Evolutionary conservation across 2,888 invertebrate species (phyloP), one percentile per base, ranked within the genome.

Genomic region (Metellina segmentata): DNA sequence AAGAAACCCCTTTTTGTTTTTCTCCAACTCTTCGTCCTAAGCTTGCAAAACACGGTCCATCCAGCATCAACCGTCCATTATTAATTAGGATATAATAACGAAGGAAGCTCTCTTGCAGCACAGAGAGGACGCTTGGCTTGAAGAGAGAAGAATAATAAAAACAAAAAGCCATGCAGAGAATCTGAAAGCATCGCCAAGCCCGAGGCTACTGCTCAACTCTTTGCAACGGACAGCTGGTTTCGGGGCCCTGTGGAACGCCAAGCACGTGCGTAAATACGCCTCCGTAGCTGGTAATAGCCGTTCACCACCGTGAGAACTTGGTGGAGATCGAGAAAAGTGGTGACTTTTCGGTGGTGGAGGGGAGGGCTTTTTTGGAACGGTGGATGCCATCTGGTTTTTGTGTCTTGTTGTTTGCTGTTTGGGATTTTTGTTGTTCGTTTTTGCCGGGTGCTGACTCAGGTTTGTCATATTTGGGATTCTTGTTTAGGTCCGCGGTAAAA

Each of bases 291-390:
- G 69, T 89, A 89, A 89, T 89, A 19, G 89, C 71, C 52, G 51
- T 19, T 79, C 70, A 79, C 89, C 72, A 89, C 83, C 89, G 89
- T 89, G 89, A 79, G 89, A 89, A 89, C 82, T 34, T n/a, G 53
- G 53, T 53, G n/a, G 11, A 49, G 51, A 9, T 78, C 48, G 74
- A 81, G 69, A 70, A 49, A 70, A 70, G 16, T n/a, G 71, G 34
- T 9, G 82, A 82, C 51, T 34, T 34, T 34, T 34, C 34, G 7
- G 52, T 51, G 52, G 53, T 51, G 72, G 53, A 48, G 49, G 49
- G 20, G 81, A 69, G 5, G 53, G 13, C 34, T 34, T 34, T 34
- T 34, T 34, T 13, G 52, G 61, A 20, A 53, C 70, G 74, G 71
- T 72, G 85, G 53, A 61, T 87, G 79, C 81, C 88, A 88, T 88